A percentile compares a stretch with the other conserved stretches of the same genome.
Conservation (phyloP, 1,140 invertebrate genomes). For the Camponotus floridanus region DNA sequence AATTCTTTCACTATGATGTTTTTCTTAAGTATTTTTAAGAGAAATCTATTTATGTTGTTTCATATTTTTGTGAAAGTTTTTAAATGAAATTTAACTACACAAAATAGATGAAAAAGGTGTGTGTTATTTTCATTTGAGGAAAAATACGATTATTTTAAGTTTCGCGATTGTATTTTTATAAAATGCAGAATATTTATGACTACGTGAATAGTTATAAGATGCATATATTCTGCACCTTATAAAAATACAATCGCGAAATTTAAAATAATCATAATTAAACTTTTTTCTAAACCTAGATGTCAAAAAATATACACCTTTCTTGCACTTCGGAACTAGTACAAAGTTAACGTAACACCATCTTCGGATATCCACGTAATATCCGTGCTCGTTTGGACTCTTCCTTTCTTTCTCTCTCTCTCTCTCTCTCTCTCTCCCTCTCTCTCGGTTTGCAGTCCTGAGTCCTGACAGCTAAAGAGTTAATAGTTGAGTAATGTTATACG, state of each 20-base stretch:
- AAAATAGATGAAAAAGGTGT: neutral
- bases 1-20: neutral
- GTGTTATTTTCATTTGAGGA: neutral
- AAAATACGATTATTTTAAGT: too few species aligned
- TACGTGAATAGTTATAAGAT: neutral
- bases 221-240: neutral
- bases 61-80: neutral
- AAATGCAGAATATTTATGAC: too few species aligned
- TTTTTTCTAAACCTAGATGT: neutral
- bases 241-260: constrained; percentile 6
- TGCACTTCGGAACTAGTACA: neutral
- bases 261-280: neutral
- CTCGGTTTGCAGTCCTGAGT: neutral
- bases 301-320: constrained; percentile 12
- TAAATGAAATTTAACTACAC: neutral
- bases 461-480: neutral
- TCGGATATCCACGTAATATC: neutral
- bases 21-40: neutral
- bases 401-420: too few species aligned
- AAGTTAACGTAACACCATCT: neutral
- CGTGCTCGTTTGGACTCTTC: too few species aligned
- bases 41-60: neutral
- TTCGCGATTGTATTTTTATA: too few species aligned
- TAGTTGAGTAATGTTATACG: constrained; percentile 5
- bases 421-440: too few species aligned